Evolutionary conservation across 2,888 invertebrate species (phyloP), one percentile per base, ranked within the genome.

Genomic region (Heliconius ismenius): DNA sequence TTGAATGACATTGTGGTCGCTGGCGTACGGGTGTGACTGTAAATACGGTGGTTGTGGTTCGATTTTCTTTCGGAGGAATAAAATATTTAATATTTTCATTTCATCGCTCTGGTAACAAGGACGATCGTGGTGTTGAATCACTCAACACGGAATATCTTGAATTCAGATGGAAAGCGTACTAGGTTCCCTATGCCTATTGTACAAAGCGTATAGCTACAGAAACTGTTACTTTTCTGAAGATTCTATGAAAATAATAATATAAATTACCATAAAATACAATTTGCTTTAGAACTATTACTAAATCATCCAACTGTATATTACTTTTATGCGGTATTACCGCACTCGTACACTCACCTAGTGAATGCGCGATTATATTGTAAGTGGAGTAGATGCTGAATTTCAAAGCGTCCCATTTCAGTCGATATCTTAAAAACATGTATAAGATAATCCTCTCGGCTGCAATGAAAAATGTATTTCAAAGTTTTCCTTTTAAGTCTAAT

Each of bases 331-430:
- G 26, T 43, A 36, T 73, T 69, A 39, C 24, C 58, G 62, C 24
- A 2, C 62, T 62, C 62, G 69, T 72, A 81, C n/a, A n/a, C 90
- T 90, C 84, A 93, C 93, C 93, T 18, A 92, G 79, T 7, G 93
- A 91, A 83, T 93, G 92, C 60, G 89, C 90, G 62, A 93, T 89
- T 76, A 92, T 88, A 65, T 88, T 87, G 83, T 91, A 93, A 11
- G 93, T 93, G 0, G 92, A 92, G 80, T 92, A 94, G 73, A 93
- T 81, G 81, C 93, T 93, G 84, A 87, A 94, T 78, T 89, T 92
- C 11, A 93, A 81, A 18, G 92, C 93, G 79, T 94, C 91, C 94
- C 94, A 95, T 79, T 91, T 90, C 28, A 95, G 85, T 58, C 90
- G 89, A 81, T 92, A 91, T 78, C 95, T 88, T 24, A 92, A 86